These are phyloP conservation scores for Lordiphosa clarofinis DNA, from an alignment of 1,140 invertebrate genomes.

Conservation along the genomic window DNA sequence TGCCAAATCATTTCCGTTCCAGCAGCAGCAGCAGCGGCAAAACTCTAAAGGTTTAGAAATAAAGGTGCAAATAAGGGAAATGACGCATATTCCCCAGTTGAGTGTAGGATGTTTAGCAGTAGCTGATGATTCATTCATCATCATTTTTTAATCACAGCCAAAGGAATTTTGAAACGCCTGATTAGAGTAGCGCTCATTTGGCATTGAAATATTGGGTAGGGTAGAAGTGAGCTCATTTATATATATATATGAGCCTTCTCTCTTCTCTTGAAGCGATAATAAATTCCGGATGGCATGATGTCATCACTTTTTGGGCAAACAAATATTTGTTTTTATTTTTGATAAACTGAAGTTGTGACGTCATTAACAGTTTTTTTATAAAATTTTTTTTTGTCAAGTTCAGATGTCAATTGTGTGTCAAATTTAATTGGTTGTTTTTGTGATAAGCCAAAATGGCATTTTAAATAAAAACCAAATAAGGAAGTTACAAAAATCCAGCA, in stretches of 20 bases:
- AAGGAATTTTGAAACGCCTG: slow-evolving; percentile 32
- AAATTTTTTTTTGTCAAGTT: slow-evolving; percentile 14
- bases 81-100: too few species aligned
- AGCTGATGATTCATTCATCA: not conserved
- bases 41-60: slow-evolving; percentile 21
- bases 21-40: slow-evolving; percentile 17
- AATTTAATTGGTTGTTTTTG: slow-evolving; percentile 40
- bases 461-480: slow-evolving; percentile 1
- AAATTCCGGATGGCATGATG: slow-evolving; percentile 55
- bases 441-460: slow-evolving; percentile 22
- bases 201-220: not conserved
- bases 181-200: slow-evolving; percentile 16
- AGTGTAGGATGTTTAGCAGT: too few species aligned
- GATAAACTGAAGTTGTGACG: slow-evolving; percentile 5
- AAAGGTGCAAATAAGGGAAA: too few species aligned
- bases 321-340: slow-evolving; percentile 11
- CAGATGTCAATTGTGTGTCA: slow-evolving; percentile 38
- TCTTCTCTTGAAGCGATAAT: slow-evolving; percentile 58
- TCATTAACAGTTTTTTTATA: slow-evolving; percentile 3
- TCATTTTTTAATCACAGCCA: slow-evolving; percentile 3
- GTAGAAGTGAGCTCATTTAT: slow-evolving; percentile 17
- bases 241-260: slow-evolving; percentile 13
- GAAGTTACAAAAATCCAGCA: too few species aligned
- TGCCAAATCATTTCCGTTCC: slow-evolving; percentile 38
- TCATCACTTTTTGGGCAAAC: slow-evolving; percentile 58